Base-by-base conservation (phyloP, 2,113 vertebrate species). In the Dolichallabes microphthalmus region DNA sequence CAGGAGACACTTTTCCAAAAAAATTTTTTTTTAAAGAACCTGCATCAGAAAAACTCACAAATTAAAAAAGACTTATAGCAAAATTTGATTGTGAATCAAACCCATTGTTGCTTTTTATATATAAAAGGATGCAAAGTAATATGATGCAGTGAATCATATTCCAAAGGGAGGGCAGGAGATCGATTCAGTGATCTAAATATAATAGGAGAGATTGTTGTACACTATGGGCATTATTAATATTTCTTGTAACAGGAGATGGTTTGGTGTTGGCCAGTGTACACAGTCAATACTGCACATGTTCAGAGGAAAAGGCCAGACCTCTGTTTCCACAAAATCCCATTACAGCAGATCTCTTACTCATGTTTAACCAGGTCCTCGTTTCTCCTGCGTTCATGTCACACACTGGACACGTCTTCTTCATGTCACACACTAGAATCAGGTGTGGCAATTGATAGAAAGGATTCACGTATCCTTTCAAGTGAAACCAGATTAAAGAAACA, bases 381-480 rank as follows among this genome's bases (percentile, higher is more conserved):
- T 32, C 66, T 52, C 77, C 30, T 19, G 4, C 20, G 15, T n/a
- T 2, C 39, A 39, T 39, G 39, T 39, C 39, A 39, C 39, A 39
- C 39, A 39, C 39, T 39, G 39, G 39, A 39, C 39, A 39, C 87
- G 85, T 78, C 25, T 63, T 81, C 52, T 85, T 68, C 83, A 84
- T 30, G 78, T 64, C 71, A 71, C 64, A 53, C 27, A 35, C 11
- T 78, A 57, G 27, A 73, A 63, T 35, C 19, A 74, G 81, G 58
- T 68, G 60, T 17, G 76, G 30, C 17, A 45, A 25, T 84, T 35
- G 60, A 86, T 69, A 55, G 75, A 71, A 81, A 81, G 17, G 35
- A 69, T 22, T 53, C 71, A 60, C 17, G 35, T 17, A 69, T 74
- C 69, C 57, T 78, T 75, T 60, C 27, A 58, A 3, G 32, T 19